Evolutionary conservation across 2,888 invertebrate species (phyloP).

Genomic region (Erebia aethiops): DNA sequence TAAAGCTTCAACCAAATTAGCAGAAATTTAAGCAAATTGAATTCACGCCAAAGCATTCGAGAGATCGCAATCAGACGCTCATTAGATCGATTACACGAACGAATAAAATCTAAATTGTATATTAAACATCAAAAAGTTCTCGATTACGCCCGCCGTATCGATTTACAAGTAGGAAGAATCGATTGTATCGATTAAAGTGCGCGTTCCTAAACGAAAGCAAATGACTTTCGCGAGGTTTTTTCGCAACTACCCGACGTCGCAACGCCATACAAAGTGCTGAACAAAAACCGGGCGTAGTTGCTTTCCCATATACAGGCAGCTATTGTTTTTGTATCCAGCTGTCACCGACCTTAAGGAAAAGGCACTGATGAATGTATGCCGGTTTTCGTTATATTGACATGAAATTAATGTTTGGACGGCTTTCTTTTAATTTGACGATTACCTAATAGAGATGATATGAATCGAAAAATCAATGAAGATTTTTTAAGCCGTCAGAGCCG

Average conservation of each 20-base stretch:
- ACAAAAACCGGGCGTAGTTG: conserved; percentile 38
- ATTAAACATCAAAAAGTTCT: conserved; percentile 31
- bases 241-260: conserved; percentile 34
- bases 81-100: conserved; percentile 6
- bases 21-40: conserved; percentile 12
- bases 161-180: conserved; percentile 36
- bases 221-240: conserved; percentile 40
- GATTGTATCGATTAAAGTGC: conserved; percentile 38
- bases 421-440: conserved; percentile 35
- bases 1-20: background rate
- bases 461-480: background rate
- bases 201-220: conserved; percentile 41
- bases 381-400: conserved; percentile 45
- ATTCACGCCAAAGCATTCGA: conserved; percentile 8
- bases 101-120: conserved; percentile 24
- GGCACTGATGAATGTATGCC: conserved; percentile 46
- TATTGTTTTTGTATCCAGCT: conserved; percentile 63
- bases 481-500: background rate
- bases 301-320: conserved; percentile 46
- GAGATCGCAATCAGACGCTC: conserved; percentile 7
- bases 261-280: conserved; percentile 35
- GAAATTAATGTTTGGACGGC: conserved; percentile 35
- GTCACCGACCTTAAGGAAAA: conserved; percentile 45
- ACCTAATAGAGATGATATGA: conserved; percentile 16
- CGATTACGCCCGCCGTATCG: conserved; percentile 39